Conservation (phyloP, 1,140 invertebrate genomes). For the Leptonema lineaticorne region DNA sequence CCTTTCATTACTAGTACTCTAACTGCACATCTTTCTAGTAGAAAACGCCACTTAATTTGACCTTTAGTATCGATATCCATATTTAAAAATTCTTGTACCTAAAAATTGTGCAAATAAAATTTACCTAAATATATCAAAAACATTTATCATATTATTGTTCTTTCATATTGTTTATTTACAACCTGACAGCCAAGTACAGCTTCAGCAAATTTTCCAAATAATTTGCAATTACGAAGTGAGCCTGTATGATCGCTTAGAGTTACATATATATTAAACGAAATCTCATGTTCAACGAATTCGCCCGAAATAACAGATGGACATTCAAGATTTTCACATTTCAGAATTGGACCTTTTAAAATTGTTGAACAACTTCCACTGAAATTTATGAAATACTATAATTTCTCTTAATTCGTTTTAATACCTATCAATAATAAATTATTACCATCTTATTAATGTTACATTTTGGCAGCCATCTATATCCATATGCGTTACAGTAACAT, state of each 20-base stretch:
- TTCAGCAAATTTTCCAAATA: conserved; percentile 52
- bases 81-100: conserved; percentile 47
- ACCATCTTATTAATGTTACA: conserved; percentile 45
- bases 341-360: conserved; percentile 22
- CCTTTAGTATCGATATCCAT: conserved; percentile 48
- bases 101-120: conserved; percentile 34
- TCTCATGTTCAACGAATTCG: conserved; percentile 23
- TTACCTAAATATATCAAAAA: conserved; percentile 14
- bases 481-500: conserved; percentile 52
- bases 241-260: conserved; percentile 59
- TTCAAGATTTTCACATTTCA: conserved; percentile 28
- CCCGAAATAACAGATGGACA: conserved; percentile 20
- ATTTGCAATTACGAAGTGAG: conserved; percentile 51
- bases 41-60: conserved; percentile 56
- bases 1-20: conserved; percentile 51
- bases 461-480: conserved; percentile 53
- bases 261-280: conserved; percentile 55
- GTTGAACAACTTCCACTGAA: conserved; percentile 31
- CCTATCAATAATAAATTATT: conserved; percentile 31
- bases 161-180: conserved; percentile 29
- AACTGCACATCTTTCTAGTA: conserved; percentile 54
- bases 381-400: neutral
- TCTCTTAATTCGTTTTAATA: conserved; percentile 10
- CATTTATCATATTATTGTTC: neutral
- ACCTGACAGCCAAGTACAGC: conserved; percentile 48